Percentiles rank a stretch among this genome's conserved stretches.
These are phyloP conservation scores for Paramuricea clavata DNA, from an alignment of 92 coral and sea anemone species.

Conservation along the genomic window DNA sequence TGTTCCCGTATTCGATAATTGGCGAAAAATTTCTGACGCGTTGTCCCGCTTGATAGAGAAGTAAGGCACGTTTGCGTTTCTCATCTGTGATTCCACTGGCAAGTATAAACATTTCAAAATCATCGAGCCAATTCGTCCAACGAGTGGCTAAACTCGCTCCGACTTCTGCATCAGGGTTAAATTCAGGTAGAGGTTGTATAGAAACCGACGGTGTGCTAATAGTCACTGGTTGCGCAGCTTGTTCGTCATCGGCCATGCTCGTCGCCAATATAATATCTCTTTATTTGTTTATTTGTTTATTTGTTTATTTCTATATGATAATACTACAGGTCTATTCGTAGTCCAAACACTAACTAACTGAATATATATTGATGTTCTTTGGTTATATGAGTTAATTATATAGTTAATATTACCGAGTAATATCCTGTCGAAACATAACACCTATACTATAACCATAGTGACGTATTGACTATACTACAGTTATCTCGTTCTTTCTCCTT, in stretches of 20 bases:
- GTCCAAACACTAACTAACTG: no score
- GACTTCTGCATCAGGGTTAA: not conserved
- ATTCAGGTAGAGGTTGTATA: not conserved
- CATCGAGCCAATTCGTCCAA: not conserved
- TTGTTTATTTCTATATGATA: no score
- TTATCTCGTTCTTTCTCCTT: conserved; percentile 28
- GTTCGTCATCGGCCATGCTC: not conserved
- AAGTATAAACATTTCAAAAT: not conserved
- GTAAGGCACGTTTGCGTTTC: not conserved
- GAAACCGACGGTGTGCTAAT: not conserved
- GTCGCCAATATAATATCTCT: conserved; percentile 10
- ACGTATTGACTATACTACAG: no score
- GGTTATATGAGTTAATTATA: no score
- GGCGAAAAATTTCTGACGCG: conserved; percentile 3
- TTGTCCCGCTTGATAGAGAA: conserved; percentile 17
- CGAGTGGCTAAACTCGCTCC: conserved; percentile 7
- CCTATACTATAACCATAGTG: no score
- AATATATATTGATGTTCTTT: no score
- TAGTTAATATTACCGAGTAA: no score
- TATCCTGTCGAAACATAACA: no score
- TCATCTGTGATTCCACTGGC: not conserved
- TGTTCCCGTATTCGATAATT: not conserved
- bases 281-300: no score
- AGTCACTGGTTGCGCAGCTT: not conserved
- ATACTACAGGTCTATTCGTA: no score